A percentile compares a stretch with the other conserved stretches of the same genome.
phyloP scores from a whole-genome alignment of 2,888 invertebrate species.

The Yponomeuta cagnagella region DNA sequence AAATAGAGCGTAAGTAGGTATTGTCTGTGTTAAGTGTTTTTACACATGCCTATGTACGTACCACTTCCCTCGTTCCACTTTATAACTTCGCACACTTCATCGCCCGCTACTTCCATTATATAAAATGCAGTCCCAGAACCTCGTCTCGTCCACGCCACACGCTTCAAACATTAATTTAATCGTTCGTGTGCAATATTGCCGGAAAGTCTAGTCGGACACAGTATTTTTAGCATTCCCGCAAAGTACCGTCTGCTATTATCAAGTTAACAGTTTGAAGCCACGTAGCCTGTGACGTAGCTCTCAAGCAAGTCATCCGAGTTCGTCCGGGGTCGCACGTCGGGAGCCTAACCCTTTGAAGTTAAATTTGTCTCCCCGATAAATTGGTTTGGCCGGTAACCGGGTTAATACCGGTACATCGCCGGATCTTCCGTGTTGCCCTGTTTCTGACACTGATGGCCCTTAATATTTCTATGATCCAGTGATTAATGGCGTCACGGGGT shows the following conservation, averaged over 20 bases:
- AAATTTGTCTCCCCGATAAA: slow-evolving; percentile 1
- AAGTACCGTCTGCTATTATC: background rate
- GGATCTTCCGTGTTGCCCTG: background rate
- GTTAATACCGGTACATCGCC: too few relatives aligned
- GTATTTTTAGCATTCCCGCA: background rate
- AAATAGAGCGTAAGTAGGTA: too few relatives aligned
- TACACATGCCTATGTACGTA: too few relatives aligned
- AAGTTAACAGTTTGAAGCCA: background rate
- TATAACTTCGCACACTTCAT: too few relatives aligned
- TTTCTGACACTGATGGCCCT: background rate
- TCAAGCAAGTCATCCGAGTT: background rate
- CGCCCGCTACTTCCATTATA: too few relatives aligned
- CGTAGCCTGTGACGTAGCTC: background rate
- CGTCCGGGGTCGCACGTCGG: background rate
- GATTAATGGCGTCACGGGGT: background rate
- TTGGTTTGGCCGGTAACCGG: background rate
- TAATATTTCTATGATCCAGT: background rate
- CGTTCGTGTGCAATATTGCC: slow-evolving; percentile 8
- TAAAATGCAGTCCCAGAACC: background rate
- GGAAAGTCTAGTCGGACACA: slow-evolving; percentile 1
- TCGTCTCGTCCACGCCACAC: background rate
- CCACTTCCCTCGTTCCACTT: background rate
- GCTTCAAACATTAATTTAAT: background rate
- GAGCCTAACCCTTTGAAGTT: background rate
- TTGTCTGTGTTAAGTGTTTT: too few relatives aligned